Evolutionary conservation across 1,140 invertebrate species (phyloP).

Genomic region (Trachelipus rathkii): DNA sequence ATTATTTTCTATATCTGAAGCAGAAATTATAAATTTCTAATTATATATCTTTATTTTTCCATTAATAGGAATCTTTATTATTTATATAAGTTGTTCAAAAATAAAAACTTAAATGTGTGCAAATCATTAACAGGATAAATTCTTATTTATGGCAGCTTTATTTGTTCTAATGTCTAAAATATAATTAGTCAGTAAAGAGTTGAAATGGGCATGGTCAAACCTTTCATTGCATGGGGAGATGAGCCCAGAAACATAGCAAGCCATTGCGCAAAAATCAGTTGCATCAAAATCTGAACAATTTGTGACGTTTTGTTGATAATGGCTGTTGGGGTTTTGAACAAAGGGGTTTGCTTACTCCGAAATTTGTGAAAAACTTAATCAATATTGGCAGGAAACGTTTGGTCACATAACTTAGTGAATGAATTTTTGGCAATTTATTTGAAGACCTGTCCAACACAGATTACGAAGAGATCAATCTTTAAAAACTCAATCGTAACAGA

Average conservation of each 20-base stretch:
- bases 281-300: neutral
- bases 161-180: too few relatives aligned
- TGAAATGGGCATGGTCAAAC: neutral
- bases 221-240: neutral
- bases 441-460: neutral
- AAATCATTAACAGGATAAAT: too few relatives aligned
- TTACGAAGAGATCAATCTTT: neutral
- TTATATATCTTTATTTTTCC: too few relatives aligned
- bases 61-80: too few relatives aligned
- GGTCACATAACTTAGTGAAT: neutral
- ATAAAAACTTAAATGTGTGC: too few relatives aligned
- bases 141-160: too few relatives aligned
- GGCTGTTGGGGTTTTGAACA: neutral
- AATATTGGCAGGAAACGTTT: constrained; percentile 17
- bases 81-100: too few relatives aligned
- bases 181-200: too few relatives aligned
- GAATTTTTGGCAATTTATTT: constrained; percentile 1
- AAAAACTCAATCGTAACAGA: neutral
- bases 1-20: too few relatives aligned
- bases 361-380: constrained; percentile 17
- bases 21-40: too few relatives aligned
- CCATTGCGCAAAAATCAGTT: neutral
- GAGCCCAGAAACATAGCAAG: neutral
- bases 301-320: constrained; percentile 9
- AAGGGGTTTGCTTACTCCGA: neutral